Evolutionary conservation across 2,797 vertebrate genomes (phyloP), one percentile per base, ranked within the genome.

Genomic region (Anabacerthia variegaticeps): DNA sequence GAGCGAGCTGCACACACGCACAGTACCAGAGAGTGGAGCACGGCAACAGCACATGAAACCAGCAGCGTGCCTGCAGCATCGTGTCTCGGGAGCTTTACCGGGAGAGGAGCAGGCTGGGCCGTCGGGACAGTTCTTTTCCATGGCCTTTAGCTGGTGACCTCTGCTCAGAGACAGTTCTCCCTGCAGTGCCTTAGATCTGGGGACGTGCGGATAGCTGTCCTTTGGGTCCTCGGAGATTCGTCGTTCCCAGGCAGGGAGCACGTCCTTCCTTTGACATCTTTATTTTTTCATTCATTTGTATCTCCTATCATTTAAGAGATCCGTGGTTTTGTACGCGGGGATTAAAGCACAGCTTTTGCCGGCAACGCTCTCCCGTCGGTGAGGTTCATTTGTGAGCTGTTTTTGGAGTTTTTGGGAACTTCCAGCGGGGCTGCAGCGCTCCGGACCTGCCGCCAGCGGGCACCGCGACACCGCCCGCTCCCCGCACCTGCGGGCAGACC

Each of bases 11-110:
- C n/a, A 23, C 74, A 27, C 76, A 85, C 0, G 2, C 68, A 14
- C 95, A 61, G 30, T 97, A 98, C 93, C 95, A 84, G 88, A 94
- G 96, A 81, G 95, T 98, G 79, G 95, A 89, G 78, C 79, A 37
- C 2, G 1, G 10, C 61, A 52, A 54, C 89, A 68, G 82, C 63
- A 65, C 76, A 0, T 97, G 95, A 97, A 74, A 68, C 30, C 61
- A 26, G 1, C 3, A 14, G 17, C 12, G 4, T 28, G 19, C 43
- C 80, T 0, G 0, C 73, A 69, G 67, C 58, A 39, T 63, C 5
- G 0, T 11, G 44, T 8, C 21, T 14, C 59, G n/a, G 59, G 46
- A 48, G 66, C 22, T 48, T 21, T 41, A 28, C 5, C 67, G 43
- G 54, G 39, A 77, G 34, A 54, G 34, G 44, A 67, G 23, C 54